Conservation (phyloP, 1,140 invertebrate species). For the Pinna nobilis region DNA sequence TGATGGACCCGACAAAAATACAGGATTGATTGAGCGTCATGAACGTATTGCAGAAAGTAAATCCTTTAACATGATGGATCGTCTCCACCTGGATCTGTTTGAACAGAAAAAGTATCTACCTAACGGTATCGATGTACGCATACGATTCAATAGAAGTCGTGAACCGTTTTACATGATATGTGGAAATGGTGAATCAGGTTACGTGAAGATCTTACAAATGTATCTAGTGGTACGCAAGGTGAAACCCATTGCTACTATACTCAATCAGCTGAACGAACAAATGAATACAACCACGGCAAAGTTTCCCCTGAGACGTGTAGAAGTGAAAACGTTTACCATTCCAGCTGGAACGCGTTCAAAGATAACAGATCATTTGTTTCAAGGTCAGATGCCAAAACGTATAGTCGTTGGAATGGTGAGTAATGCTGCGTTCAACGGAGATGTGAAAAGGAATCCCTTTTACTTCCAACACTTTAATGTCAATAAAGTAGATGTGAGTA, state of each 20-base stretch:
- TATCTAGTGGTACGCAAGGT: neutral
- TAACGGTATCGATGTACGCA: neutral
- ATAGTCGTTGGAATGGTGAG: neutral
- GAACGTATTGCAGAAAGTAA: neutral
- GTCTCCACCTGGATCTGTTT: slow-evolving; percentile 11
- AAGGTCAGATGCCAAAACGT: slow-evolving; percentile 14
- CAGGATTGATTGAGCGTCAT: neutral
- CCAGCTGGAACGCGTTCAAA: neutral
- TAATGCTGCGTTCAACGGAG: neutral
- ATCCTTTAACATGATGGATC: neutral
- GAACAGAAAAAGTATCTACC: neutral
- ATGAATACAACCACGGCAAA: neutral
- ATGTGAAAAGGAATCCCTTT: neutral
- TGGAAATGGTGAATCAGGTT: neutral
- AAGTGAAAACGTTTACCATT: slow-evolving; percentile 8
- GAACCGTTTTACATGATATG: neutral
- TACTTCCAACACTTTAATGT: neutral
- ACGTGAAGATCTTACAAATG: neutral
- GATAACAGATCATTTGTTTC: neutral
- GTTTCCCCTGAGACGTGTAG: neutral
- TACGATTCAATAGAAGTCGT: slow-evolving; percentile 1
- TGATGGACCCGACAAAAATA: neutral
- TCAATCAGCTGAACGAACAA: neutral
- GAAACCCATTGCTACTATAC: neutral
- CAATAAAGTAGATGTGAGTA: neutral